A percentile compares a stretch with the other conserved stretches of the same genome.
phyloP scores from a whole-genome alignment of 2,113 vertebrate genomes.

The Campylomormyrus tamandua region DNA sequence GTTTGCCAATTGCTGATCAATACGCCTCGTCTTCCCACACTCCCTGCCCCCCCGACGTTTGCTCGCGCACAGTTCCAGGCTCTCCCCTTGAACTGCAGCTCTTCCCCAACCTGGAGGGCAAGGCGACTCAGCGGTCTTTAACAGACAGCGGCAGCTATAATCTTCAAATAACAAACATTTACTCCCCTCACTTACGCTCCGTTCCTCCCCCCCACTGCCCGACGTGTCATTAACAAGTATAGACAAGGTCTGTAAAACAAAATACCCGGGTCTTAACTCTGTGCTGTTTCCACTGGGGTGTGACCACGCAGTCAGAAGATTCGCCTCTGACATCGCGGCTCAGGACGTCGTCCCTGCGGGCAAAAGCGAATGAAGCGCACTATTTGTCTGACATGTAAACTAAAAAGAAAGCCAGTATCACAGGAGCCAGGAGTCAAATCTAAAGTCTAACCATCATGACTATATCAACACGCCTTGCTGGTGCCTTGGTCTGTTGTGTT shows the following conservation, averaged over 20 bases:
- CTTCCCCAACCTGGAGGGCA: conserved; percentile 39
- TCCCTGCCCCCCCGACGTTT: conserved; percentile 23
- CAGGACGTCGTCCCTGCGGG: conserved; percentile 32
- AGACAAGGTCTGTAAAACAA: conserved; percentile 41
- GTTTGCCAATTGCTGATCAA: conserved; percentile 85
- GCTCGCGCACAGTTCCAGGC: conserved; percentile 52
- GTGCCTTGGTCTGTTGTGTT: not conserved
- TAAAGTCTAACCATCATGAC: not conserved
- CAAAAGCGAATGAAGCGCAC: conserved; percentile 19
- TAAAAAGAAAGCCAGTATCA: conserved; percentile 24
- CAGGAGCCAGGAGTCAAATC: conserved; percentile 3
- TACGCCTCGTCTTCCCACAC: conserved; percentile 73
- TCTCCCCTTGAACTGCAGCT: conserved; percentile 46
- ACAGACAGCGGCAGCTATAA: conserved; percentile 41
- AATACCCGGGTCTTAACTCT: conserved; percentile 37
- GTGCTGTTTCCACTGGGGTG: conserved; percentile 32
- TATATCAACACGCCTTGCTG: not conserved
- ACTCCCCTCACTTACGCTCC: conserved; percentile 30
- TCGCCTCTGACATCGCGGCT: conserved; percentile 41
- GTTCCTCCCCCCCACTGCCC: conserved; percentile 28
- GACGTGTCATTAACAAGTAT: conserved; percentile 48
- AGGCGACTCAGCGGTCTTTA: conserved; percentile 29
- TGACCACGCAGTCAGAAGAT: conserved; percentile 20
- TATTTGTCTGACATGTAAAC: conserved; percentile 37
- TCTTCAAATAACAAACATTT: conserved; percentile 48